phyloP scores from a whole-genome alignment of 2,797 vertebrate genomes.

The Calcarius lapponicus region DNA sequence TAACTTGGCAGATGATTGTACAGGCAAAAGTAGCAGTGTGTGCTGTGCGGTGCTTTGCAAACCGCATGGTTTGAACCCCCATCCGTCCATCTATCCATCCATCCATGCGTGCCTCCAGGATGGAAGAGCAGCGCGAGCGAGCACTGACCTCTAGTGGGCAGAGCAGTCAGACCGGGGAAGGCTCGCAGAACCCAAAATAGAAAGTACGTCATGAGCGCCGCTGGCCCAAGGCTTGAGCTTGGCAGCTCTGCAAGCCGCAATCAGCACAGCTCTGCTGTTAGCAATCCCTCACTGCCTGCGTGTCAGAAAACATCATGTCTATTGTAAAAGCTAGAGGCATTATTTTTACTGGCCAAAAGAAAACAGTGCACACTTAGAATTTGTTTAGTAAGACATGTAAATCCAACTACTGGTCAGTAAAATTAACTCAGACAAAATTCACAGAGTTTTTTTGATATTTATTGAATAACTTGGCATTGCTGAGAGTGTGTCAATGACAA shows the following conservation, averaged over 20 bases:
- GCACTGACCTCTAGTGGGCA: slow-evolving; percentile 49
- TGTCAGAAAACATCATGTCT: not conserved
- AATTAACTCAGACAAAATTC: not conserved
- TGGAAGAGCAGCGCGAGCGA: not conserved
- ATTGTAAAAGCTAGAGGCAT: not conserved
- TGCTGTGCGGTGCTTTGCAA: not conserved
- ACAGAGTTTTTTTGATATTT: not conserved
- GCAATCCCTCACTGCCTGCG: not conserved
- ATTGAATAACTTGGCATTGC: not conserved
- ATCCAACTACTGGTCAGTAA: not conserved
- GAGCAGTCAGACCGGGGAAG: not conserved
- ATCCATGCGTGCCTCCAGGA: not conserved
- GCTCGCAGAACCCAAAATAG: not conserved
- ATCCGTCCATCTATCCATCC: accelerated
- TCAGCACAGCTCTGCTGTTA: not conserved
- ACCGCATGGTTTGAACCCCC: accelerated
- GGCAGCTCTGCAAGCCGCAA: not conserved
- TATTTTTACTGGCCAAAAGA: not conserved
- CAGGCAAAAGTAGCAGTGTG: not conserved
- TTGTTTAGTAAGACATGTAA: not conserved
- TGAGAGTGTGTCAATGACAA: not conserved
- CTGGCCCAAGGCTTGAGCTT: not conserved
- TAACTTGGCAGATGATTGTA: not conserved
- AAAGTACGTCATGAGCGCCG: accelerated
- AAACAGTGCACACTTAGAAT: not conserved